These are phyloP conservation scores for Ectemnius lituratus DNA, from an alignment of 2,888 invertebrate species.

Conservation along the genomic window DNA sequence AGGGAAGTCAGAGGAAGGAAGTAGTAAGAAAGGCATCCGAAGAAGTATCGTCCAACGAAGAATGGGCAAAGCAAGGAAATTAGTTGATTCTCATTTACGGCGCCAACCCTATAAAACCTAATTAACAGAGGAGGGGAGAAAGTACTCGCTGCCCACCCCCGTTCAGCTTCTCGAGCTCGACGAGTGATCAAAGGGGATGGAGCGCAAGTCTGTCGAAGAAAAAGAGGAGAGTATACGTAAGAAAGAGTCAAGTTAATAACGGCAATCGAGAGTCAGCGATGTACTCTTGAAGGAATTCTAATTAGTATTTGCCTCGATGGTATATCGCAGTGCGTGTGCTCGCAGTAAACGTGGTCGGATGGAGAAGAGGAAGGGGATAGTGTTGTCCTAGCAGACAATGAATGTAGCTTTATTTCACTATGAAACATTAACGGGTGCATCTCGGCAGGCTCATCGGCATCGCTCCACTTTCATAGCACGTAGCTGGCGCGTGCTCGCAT, in stretches of 20 bases:
- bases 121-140: constrained; percentile 50
- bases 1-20: constrained; percentile 17
- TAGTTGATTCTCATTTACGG: constrained; percentile 58
- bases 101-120: constrained; percentile 58
- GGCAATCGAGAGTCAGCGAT: constrained; percentile 23
- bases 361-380: no score
- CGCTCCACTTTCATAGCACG: constrained; percentile 3
- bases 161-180: constrained; percentile 13
- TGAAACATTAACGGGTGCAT: background rate
- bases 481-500: constrained; percentile 2
- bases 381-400: background rate
- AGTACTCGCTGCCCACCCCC: constrained; percentile 22
- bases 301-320: constrained; percentile 32
- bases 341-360: background rate
- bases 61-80: constrained; percentile 49
- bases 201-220: constrained; percentile 10
- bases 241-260: constrained; percentile 55
- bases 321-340: constrained; percentile 22
- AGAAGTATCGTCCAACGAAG: constrained; percentile 33
- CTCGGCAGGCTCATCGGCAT: constrained; percentile 1
- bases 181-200: constrained; percentile 53
- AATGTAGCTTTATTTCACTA: constrained; percentile 6
- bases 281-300: constrained; percentile 33
- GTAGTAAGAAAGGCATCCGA: constrained; percentile 9
- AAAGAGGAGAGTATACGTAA: constrained; percentile 21